These are phyloP conservation scores for Heliconius sara DNA, from an alignment of 2,888 invertebrate species.

Conservation along the genomic window DNA sequence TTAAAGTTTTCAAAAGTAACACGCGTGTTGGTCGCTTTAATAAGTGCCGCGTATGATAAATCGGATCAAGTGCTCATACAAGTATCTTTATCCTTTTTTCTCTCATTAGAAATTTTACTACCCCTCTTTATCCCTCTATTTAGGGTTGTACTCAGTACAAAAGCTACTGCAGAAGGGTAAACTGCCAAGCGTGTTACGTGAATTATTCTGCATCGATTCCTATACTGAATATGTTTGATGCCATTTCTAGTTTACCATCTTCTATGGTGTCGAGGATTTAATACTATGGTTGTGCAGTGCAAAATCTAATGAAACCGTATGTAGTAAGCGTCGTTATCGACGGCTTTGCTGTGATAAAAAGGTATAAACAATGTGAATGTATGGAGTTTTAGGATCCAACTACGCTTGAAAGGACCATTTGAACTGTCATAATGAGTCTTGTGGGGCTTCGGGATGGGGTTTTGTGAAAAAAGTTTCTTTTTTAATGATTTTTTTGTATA, in stretches of 20 bases:
- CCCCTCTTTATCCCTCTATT: conserved; percentile 57
- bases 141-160: conserved; percentile 54
- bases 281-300: conserved; percentile 67
- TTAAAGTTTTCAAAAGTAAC: conserved; percentile 70
- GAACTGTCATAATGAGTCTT: conserved; percentile 44
- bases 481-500: too few species aligned
- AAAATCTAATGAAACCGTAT: conserved; percentile 78
- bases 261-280: conserved; percentile 55
- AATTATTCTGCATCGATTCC: conserved; percentile 26
- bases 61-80: conserved; percentile 73
- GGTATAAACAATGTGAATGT: conserved; percentile 72
- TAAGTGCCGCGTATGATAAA: conserved; percentile 79
- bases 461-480: background rate
- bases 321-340: conserved; percentile 75
- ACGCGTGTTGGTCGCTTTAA: conserved; percentile 79
- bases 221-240: conserved; percentile 19
- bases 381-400: conserved; percentile 64
- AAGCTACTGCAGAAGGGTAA: conserved; percentile 11
- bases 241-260: conserved; percentile 13
- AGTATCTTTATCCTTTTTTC: conserved; percentile 57
- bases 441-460: conserved; percentile 36
- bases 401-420: conserved; percentile 54
- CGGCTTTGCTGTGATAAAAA: conserved; percentile 75
- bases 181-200: conserved; percentile 14
- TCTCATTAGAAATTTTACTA: conserved; percentile 50